Percentiles rank a stretch among this genome's conserved stretches.
Evolutionary conservation across 2,888 invertebrate genomes (phyloP).

Genomic region (Clitarchus hookeri): DNA sequence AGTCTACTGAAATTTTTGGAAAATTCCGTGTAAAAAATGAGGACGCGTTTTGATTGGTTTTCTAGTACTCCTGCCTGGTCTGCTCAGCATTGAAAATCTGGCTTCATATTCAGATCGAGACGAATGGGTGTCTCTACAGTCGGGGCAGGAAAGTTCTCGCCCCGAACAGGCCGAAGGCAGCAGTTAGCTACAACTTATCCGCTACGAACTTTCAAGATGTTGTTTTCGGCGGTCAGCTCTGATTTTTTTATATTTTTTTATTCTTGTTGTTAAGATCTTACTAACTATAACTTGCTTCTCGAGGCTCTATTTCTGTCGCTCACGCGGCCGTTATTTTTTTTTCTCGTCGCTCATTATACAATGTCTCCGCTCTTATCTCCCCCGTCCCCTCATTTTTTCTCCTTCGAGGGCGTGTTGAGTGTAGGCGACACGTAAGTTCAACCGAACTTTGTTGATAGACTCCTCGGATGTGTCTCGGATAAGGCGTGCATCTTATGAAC

Average conservation of each 20-base stretch:
- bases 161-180: too few relatives aligned
- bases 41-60: too few relatives aligned
- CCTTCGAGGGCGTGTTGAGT: not conserved
- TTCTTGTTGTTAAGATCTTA: not conserved
- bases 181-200: too few relatives aligned
- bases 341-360: not conserved
- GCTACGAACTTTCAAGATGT: not conserved
- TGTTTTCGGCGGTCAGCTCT: not conserved
- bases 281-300: not conserved
- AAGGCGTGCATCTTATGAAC: not conserved
- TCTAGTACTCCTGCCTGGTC: too few relatives aligned
- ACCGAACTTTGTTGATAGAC: not conserved
- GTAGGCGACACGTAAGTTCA: not conserved
- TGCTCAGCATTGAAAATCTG: too few relatives aligned
- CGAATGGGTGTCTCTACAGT: too few relatives aligned
- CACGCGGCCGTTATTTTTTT: not conserved
- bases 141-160: too few relatives aligned
- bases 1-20: too few relatives aligned
- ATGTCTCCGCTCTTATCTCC: not conserved
- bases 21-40: too few relatives aligned
- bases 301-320: not conserved
- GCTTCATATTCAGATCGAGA: too few relatives aligned
- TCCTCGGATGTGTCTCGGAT: not conserved
- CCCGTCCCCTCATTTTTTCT: not conserved
- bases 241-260: not conserved